Evolutionary conservation across 1,140 invertebrate genomes (phyloP), one percentile per base, ranked within the genome.

Genomic region (Teleogryllus occipitalis): DNA sequence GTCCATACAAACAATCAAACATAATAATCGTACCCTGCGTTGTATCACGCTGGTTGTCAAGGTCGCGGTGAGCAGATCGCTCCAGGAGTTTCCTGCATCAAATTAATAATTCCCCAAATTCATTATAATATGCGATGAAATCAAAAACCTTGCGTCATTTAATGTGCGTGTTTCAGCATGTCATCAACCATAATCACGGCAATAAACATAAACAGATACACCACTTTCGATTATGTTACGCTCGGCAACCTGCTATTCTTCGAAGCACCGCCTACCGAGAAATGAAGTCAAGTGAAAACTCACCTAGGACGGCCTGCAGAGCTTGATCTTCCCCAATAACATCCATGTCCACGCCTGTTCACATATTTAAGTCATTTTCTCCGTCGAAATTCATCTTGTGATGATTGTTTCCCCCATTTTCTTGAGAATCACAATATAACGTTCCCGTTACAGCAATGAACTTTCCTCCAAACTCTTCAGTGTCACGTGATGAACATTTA

Each of bases 361-460:
- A 77, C 76, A 21, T 77, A 47, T 77, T 77, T 10, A 12, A 48
- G 47, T 77, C 14, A 48, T 77, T 77, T 54, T 77, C 47, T 77
- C 21, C n/a, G 39, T 47, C 21, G 8, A 77, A 21, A 12, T 48
- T 77, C 76, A 77, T 77, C 76, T 77, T 77, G 39, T 10, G 48
- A 54, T 21, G 21, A 21, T 77, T 77, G 39, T 54, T 22, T 49
- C 21, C 47, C n/a, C 76, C 39, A 48, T 77, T 77, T 77, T 77
- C 46, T 47, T 12, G 14, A 21, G 48, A 77, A 77, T n/a, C 76
- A 77, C 76, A 77, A 47, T 47, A 77, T 47, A 77, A 54, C 48
- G 76, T 77, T 77, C 47, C 76, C 76, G 76, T 77, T 54, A 77
- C 76, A 77, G 76, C 76, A 54, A 77, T 49, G 47, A 77, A 77